Evolutionary conservation across 2,888 invertebrate species (phyloP), one percentile per base, ranked within the genome.

Genomic region (Drosophila mimetica): DNA sequence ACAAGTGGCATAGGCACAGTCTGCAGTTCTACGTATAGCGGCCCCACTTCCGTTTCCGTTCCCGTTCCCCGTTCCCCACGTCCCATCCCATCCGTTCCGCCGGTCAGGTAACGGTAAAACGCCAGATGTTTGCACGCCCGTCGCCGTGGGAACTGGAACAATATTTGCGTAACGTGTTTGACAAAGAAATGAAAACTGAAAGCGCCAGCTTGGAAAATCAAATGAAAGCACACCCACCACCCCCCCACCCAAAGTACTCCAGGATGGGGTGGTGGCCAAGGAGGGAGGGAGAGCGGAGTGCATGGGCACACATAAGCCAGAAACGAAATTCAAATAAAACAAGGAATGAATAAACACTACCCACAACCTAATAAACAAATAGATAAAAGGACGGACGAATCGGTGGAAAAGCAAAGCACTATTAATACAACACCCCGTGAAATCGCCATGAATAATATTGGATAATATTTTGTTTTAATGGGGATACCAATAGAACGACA

Each of bases 81-180:
- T 16, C 46, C 61, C 30, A 34, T 44, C 13, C 46, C 47, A 39
- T 53, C 51, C 59, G 59, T 57, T 67, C 37, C 66, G 6, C 66
- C 66, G 60, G 48, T 39, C 47, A 61, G 71, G 72, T 61, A 69
- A 48, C 59, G 60, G 47, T 47, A 53, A 41, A 73, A 74, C 77
- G 63, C 64, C 75, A 79, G 74, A 76, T 84, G 88, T 84, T 81
- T 86, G 81, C 87, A 69, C 72, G 77, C 72, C 78, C 74, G 74
- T 74, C 87, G 78, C 66, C 66, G 55, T 86, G 88, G 81, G 86
- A 87, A 75, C 83, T 88, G 76, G 79, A 86, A 83, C 84, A 87
- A 87, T 87, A 89, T 87, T 87, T 88, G 79, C 76, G 86, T 89
- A 89, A 89, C 89, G 86, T 85, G 85, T 84, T 84, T 76, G 86